These are phyloP conservation scores for Malurus splendens DNA, from an alignment of 2,797 vertebrate species.

Conservation along the genomic window DNA sequence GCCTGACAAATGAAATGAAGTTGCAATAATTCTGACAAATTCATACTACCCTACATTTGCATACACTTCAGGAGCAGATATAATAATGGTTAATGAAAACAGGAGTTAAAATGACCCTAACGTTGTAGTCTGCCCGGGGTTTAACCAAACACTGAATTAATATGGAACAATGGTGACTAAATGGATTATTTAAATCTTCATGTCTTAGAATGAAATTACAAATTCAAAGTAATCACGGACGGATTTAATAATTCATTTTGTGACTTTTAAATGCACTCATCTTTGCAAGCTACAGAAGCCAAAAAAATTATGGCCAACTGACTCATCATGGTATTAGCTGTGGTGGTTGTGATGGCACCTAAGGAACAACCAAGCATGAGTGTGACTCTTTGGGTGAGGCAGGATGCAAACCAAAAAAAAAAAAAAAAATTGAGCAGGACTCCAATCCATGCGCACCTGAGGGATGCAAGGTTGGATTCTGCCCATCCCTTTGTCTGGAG, in stretches of 20 bases:
- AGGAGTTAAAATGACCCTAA: conserved; percentile 27
- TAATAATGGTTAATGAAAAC: conserved; percentile 45
- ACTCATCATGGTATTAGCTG: not conserved
- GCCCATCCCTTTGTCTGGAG: not conserved
- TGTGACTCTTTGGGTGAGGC: not conserved
- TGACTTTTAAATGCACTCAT: not conserved
- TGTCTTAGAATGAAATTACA: conserved; percentile 30
- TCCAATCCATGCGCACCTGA: not conserved
- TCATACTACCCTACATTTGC: conserved; percentile 38
- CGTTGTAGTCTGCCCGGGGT: not conserved
- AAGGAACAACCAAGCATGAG: not conserved
- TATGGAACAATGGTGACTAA: conserved; percentile 42
- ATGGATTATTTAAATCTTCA: conserved; percentile 52
- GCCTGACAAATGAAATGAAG: conserved; percentile 41
- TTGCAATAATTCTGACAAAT: conserved; percentile 58
- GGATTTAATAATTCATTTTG: conserved; percentile 24
- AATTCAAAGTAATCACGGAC: not conserved
- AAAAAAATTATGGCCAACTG: not conserved
- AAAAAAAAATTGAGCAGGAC: not conserved
- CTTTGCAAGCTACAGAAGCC: not conserved
- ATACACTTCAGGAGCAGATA: not conserved
- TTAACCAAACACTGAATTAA: conserved; percentile 37
- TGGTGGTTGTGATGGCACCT: not conserved
- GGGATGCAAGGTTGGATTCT: not conserved
- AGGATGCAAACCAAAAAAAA: not conserved